Evolutionary conservation across 1,140 invertebrate genomes (phyloP).

Genomic region (Drosophila sucinea): DNA sequence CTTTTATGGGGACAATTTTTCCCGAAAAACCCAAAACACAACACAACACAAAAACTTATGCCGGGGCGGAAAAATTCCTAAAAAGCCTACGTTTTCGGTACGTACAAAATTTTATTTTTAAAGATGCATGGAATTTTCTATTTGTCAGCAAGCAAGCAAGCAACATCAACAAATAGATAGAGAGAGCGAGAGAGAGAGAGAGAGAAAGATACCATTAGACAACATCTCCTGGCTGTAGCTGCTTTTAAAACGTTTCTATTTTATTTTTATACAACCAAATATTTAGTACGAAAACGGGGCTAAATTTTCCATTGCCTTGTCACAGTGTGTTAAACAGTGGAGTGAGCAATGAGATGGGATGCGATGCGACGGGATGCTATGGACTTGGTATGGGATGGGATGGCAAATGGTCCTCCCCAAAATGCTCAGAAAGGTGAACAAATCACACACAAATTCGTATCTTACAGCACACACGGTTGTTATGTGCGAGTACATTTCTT

Average conservation of each 20-base stretch:
- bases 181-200: neutral
- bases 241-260: constrained; percentile 48
- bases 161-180: neutral
- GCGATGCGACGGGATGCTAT: too few relatives aligned
- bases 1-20: constrained; percentile 71
- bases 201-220: constrained; percentile 11
- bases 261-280: constrained; percentile 74
- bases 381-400: too few relatives aligned
- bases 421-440: too few relatives aligned
- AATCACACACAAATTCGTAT: too few relatives aligned
- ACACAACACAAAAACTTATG: constrained; percentile 9
- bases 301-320: constrained; percentile 35
- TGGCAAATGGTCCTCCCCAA: too few relatives aligned
- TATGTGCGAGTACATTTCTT: too few relatives aligned
- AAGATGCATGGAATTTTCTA: constrained; percentile 68
- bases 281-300: constrained; percentile 63
- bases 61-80: constrained; percentile 46
- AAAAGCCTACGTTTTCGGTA: constrained; percentile 29
- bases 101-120: constrained; percentile 58
- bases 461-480: too few relatives aligned
- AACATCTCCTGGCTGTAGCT: constrained; percentile 24
- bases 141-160: constrained; percentile 57
- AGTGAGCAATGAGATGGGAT: too few relatives aligned
- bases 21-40: constrained; percentile 15
- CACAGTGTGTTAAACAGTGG: constrained; percentile 6